Evolutionary conservation across 2,797 vertebrate species (phyloP), one percentile per base, ranked within the genome.

Genomic region (Lateolabrax maculatus): DNA sequence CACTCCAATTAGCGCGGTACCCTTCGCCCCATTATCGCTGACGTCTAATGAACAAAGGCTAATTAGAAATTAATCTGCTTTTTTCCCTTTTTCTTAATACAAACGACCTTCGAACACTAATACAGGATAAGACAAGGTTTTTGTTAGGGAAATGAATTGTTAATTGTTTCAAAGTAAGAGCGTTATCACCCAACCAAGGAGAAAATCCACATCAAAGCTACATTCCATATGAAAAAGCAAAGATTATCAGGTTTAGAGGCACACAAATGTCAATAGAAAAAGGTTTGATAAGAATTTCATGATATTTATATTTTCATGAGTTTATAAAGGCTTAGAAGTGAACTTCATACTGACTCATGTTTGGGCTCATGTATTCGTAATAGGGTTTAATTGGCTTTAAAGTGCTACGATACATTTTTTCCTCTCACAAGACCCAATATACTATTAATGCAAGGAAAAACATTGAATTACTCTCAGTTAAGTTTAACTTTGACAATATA

Each of bases 31-130:
- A 87, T 90, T 91, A 88, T 93, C 56, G 8, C 77, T 72, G 3
- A 75, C 86, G 78, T 90, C 86, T 91, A 91, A 93, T 92, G 86
- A 93, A 89, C 83, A 93, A 87, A 90, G 79, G 86, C 88, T 90
- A 92, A 92, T 93, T 92, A 91, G 84, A 88, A 92, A 91, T 85
- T 67, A 89, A 91, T 90, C 84, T 62, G 64, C 53, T 68, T 67
- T 71, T 73, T 27, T 23, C 18, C 19, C 55, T 65, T 43, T 36
- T 23, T 44, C 51, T 56, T 73, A 43, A 77, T 82, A 65, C 69
- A 65, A 74, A 76, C 3, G 58, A 90, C 92, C 90, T 92, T 90
- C 70, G 11, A 87, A 80, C 64, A 77, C 56, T 73, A 80, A 78
- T n/a, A 62, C 6, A 61, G 55, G 48, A 81, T 64, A 65, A 79